A percentile compares a stretch with the other conserved stretches of the same genome.
Conservation (phyloP, 2,797 vertebrate genomes). For the Sarcoramphus papa region DNA sequence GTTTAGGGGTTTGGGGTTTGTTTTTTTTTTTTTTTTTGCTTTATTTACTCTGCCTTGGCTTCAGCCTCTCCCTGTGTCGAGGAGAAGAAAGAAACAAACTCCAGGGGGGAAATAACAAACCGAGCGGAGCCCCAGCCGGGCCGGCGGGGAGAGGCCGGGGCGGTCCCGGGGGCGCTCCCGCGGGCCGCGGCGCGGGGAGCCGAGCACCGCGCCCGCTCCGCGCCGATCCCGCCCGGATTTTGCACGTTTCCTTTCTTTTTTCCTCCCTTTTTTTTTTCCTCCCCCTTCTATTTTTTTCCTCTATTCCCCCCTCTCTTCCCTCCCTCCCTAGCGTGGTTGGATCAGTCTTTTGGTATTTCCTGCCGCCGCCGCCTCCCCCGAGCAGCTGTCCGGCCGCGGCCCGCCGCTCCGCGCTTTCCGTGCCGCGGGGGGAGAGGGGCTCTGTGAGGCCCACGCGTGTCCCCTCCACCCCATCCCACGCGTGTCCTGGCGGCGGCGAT, state of each 20-base stretch:
- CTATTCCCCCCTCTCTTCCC: not conserved
- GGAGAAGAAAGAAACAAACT: not conserved
- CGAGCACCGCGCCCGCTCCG: not conserved
- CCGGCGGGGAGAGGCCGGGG: not conserved
- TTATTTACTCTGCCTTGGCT: not conserved
- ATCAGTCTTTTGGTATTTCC: conserved; percentile 73
- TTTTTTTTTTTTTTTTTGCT: too few species aligned
- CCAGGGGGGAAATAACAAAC: not conserved
- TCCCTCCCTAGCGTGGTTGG: conserved; percentile 46
- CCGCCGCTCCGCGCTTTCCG: not conserved
- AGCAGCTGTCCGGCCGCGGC: conserved; percentile 56
- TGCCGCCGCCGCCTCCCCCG: conserved; percentile 55
- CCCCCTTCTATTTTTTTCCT: not conserved
- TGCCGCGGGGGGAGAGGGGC: not conserved
- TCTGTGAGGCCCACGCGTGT: not conserved
- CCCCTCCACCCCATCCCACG: not conserved
- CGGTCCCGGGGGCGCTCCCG: not conserved
- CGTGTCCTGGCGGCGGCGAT: not conserved
- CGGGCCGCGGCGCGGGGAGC: not conserved
- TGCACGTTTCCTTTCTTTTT: not conserved
- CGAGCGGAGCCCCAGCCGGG: not conserved
- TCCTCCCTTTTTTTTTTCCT: not conserved
- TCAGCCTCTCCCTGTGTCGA: not conserved
- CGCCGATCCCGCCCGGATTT: conserved; percentile 49
- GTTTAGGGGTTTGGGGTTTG: not conserved